A percentile compares a stretch with the other conserved stretches of the same genome.
These are phyloP conservation scores for Piliocolobus tephrosceles DNA, from an alignment of 2,113 vertebrate species.

Conservation along the genomic window DNA sequence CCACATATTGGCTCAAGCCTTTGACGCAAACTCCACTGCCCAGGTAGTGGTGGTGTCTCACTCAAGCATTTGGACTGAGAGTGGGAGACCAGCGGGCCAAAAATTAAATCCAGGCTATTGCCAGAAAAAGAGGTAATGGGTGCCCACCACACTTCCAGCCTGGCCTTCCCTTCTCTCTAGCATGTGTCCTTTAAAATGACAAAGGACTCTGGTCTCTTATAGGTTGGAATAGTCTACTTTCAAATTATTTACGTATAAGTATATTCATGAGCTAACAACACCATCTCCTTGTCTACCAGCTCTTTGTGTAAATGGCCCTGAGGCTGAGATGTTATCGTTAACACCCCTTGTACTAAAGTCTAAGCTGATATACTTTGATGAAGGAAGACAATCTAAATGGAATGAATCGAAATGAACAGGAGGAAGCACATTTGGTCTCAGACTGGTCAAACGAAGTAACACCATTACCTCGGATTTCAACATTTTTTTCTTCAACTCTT, in stretches of 20 bases:
- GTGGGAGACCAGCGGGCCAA: neutral
- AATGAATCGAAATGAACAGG: too few relatives aligned
- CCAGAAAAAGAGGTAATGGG: neutral
- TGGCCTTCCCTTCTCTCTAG: neutral
- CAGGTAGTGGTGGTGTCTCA: neutral
- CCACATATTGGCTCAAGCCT: neutral
- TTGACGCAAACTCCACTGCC: neutral
- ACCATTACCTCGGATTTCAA: neutral
- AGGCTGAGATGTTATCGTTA: neutral
- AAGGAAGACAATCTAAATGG: neutral
- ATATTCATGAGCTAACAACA: neutral
- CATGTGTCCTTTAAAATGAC: neutral
- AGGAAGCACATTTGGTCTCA: neutral
- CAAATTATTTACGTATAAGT: neutral
- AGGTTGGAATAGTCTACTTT: neutral
- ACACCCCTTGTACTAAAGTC: neutral
- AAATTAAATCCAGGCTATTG: neutral
- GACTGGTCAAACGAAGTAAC: neutral
- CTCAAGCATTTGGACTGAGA: neutral
- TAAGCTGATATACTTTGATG: neutral
- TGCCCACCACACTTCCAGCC: too few relatives aligned
- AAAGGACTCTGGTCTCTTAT: neutral
- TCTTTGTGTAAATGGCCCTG: neutral
- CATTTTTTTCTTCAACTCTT: constrained; percentile 14
- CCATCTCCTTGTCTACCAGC: neutral